phyloP scores from a whole-genome alignment of 2,113 vertebrate genomes.

The Acinonyx jubatus region DNA sequence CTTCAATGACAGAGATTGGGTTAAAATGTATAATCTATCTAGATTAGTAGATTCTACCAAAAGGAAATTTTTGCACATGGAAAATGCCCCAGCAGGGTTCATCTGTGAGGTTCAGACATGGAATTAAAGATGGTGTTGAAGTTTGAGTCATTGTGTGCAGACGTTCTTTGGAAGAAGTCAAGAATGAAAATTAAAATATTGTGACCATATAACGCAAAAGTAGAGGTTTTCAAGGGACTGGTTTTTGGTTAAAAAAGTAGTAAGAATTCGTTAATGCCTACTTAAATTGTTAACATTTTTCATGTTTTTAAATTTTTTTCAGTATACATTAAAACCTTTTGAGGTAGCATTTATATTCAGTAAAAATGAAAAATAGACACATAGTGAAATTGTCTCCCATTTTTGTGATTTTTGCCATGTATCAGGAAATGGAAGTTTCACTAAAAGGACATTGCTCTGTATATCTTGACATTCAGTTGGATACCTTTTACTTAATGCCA shows the following conservation, averaged over 20 bases:
- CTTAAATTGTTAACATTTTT: background rate
- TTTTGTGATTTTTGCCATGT: background rate
- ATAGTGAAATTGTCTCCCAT: background rate
- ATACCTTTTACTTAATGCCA: background rate
- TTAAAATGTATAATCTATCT: background rate
- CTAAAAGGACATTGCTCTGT: background rate
- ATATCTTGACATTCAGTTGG: background rate
- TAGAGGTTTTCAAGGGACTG: background rate
- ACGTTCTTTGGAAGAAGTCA: background rate
- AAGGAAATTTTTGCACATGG: background rate
- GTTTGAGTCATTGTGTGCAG: background rate
- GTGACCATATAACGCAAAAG: background rate
- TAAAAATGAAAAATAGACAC: background rate
- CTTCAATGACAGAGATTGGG: background rate
- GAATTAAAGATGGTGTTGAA: background rate
- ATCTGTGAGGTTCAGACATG: background rate
- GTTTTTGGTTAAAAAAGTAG: background rate
- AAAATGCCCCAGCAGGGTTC: no score
- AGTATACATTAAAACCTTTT: background rate
- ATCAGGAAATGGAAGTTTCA: background rate
- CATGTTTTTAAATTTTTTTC: background rate
- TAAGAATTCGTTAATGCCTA: background rate
- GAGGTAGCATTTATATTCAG: background rate
- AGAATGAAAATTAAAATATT: background rate
- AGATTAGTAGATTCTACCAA: background rate